These are phyloP conservation scores for Rutilus rutilus DNA, from an alignment of 2,113 vertebrate genomes.

Conservation along the genomic window DNA sequence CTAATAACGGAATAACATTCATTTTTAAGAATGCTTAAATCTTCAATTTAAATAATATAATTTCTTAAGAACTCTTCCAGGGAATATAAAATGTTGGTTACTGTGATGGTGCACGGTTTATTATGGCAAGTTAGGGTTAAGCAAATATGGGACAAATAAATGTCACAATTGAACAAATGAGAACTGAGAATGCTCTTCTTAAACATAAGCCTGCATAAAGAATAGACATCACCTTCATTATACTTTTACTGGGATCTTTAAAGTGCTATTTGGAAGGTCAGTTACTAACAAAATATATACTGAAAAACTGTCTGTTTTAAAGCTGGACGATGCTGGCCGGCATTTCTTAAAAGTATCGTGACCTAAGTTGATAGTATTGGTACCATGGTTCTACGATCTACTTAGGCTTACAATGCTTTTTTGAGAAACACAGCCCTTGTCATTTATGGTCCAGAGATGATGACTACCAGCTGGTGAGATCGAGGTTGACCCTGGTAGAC, in stretches of 20 bases:
- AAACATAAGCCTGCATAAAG: not conserved
- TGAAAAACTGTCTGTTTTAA: not conserved
- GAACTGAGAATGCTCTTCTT: no score
- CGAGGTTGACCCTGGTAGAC: not conserved
- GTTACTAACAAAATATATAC: not conserved
- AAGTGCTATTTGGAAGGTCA: not conserved
- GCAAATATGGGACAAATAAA: not conserved
- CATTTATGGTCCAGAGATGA: not conserved
- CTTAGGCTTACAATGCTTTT: no score
- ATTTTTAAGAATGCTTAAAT: not conserved
- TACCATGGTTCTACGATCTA: no score
- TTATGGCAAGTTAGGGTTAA: no score
- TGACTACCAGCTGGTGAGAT: not conserved
- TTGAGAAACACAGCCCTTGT: not conserved
- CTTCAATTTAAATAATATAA: not conserved
- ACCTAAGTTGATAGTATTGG: no score
- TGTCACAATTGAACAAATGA: not conserved
- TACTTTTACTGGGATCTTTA: not conserved
- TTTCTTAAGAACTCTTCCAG: not conserved
- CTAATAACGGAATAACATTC: not conserved
- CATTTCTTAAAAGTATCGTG: no score
- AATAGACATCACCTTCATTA: not conserved
- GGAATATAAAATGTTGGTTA: not conserved
- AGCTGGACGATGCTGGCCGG: no score
- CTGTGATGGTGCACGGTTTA: not conserved